Evolutionary conservation across 2,797 vertebrate species (phyloP).

Genomic region (Lophotriccus pileatus): DNA sequence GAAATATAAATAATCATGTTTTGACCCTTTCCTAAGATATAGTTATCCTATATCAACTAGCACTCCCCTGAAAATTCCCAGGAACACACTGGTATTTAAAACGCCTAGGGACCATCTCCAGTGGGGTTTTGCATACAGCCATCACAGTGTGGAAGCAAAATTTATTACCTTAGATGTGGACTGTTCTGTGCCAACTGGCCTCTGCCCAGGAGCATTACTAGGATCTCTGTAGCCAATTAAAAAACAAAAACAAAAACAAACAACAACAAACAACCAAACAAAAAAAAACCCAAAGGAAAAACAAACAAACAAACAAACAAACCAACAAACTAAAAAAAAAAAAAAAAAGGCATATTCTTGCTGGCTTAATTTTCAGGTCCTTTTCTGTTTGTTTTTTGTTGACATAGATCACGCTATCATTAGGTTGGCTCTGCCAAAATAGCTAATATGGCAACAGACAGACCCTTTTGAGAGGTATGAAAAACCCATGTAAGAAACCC

Average conservation of each 20-base stretch:
- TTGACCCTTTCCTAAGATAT: not conserved
- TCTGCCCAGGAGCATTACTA: not conserved
- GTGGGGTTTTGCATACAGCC: not conserved
- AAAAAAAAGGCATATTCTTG: not conserved
- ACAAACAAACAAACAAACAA: no score
- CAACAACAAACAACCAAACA: no score
- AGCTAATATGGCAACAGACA: not conserved
- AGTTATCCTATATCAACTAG: not conserved
- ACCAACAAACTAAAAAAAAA: no score
- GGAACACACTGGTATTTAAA: rapidly evolving
- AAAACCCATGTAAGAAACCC: not conserved
- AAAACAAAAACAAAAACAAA: not conserved
- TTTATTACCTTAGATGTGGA: not conserved
- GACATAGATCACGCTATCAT: not conserved
- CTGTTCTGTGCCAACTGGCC: not conserved
- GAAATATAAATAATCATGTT: not conserved
- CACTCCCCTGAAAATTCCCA: not conserved
- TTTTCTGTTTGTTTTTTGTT: not conserved
- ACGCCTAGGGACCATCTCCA: not conserved
- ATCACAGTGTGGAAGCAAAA: not conserved
- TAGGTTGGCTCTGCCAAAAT: not conserved
- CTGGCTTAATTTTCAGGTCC: not conserved
- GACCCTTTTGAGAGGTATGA: not conserved
- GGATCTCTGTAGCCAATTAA: not conserved
- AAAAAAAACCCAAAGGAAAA: no score